Conservation (phyloP, 2,888 invertebrate genomes). For the Tetragonula carbonaria region DNA sequence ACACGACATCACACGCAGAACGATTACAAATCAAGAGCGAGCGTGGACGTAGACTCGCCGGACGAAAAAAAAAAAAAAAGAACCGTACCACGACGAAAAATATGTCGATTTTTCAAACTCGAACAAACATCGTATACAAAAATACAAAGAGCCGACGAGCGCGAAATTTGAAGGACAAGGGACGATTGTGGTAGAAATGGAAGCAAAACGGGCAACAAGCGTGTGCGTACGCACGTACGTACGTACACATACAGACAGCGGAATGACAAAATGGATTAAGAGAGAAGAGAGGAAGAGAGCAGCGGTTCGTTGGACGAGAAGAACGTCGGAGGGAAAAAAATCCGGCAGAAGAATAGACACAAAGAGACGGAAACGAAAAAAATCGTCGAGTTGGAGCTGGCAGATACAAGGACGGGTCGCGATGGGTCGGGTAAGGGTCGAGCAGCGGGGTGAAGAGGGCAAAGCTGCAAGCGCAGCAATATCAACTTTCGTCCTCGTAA, state of each 20-base stretch:
- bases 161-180: conserved; percentile 24
- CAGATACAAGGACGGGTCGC: conserved; percentile 4
- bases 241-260: not conserved
- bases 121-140: too few species aligned
- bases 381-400: not conserved
- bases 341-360: not conserved
- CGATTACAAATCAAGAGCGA: not conserved
- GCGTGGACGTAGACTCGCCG: not conserved
- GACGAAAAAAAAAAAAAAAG: not conserved
- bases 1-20: not conserved
- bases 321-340: not conserved
- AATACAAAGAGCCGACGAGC: not conserved
- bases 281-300: conserved; percentile 14
- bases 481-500: conserved; percentile 77
- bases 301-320: not conserved
- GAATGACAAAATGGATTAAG: conserved; percentile 34
- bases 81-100: not conserved
- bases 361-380: not conserved
- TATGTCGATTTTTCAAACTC: not conserved
- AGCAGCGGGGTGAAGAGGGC: conserved; percentile 2
- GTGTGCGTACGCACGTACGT: not conserved
- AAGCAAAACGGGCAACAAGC: conserved; percentile 1
- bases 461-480: conserved; percentile 78
- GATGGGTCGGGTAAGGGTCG: not conserved
- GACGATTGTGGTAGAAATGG: not conserved